Evolutionary conservation across 2,113 vertebrate species (phyloP).

Genomic region (Cathartes aura): DNA sequence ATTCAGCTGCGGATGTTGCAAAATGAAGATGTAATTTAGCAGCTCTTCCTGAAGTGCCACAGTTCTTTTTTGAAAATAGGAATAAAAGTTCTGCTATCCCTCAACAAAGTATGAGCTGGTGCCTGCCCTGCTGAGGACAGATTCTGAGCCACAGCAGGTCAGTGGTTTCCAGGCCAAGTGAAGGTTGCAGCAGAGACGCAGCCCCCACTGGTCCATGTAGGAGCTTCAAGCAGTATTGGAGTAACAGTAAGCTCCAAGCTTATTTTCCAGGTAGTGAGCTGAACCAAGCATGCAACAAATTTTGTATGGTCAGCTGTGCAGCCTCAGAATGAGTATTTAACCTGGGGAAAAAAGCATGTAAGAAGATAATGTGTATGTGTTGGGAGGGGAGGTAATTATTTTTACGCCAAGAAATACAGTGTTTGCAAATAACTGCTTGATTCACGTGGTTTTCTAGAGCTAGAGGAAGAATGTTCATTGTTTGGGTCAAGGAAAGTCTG

Average conservation of each 20-base stretch:
- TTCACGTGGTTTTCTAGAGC: neutral
- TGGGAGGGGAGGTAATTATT: neutral
- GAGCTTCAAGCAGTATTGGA: neutral
- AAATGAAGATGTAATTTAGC: neutral
- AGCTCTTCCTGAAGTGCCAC: neutral
- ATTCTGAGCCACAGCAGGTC: neutral
- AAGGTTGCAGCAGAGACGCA: neutral
- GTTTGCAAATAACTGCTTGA: neutral
- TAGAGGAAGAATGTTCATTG: neutral
- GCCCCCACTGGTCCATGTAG: neutral
- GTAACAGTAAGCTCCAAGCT: neutral
- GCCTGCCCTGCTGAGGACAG: neutral
- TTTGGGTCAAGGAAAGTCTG: neutral
- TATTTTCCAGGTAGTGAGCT: neutral
- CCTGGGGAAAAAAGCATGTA: fast-evolving
- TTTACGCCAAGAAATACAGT: neutral
- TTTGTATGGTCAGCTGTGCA: neutral
- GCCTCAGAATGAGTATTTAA: neutral
- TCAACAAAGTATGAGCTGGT: neutral
- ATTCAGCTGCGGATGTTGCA: neutral
- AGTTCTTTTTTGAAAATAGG: neutral
- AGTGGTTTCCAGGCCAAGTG: neutral
- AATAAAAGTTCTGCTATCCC: neutral
- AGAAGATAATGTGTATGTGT: neutral
- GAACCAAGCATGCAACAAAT: neutral